These are phyloP conservation scores for Odontomachus brunneus DNA, from an alignment of 1,140 invertebrate species.

Conservation along the genomic window DNA sequence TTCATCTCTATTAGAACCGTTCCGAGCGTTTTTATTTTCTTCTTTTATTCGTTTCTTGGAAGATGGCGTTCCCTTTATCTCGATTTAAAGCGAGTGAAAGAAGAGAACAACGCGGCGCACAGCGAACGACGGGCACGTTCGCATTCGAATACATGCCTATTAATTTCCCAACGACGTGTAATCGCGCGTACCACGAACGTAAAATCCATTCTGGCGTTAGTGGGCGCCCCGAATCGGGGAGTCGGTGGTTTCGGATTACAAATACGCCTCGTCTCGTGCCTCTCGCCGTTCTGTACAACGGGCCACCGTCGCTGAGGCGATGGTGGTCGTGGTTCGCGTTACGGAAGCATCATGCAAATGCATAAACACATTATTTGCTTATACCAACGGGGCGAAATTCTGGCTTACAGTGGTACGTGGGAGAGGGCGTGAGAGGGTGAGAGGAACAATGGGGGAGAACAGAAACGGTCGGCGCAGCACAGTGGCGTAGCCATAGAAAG, in stretches of 20 bases:
- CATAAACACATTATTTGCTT: constrained; percentile 80
- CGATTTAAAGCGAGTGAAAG: not conserved
- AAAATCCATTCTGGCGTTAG: constrained; percentile 44
- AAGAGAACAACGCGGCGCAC: not conserved
- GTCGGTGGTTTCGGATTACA: constrained; percentile 51
- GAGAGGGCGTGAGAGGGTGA: constrained; percentile 23
- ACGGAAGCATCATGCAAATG: constrained; percentile 76
- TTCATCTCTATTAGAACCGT: too few relatives aligned
- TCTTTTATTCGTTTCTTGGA: not conserved
- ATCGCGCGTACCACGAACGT: constrained; percentile 35
- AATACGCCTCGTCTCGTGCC: constrained; percentile 52
- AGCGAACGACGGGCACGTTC: not conserved
- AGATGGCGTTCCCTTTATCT: not conserved
- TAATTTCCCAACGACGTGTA: constrained; percentile 51
- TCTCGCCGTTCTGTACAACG: constrained; percentile 38
- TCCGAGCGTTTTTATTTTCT: too few relatives aligned
- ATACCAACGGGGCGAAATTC: constrained; percentile 64
- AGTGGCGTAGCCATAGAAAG: constrained; percentile 7
- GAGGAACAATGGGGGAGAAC: constrained; percentile 16
- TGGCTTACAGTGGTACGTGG: constrained; percentile 34
- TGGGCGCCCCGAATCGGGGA: not conserved
- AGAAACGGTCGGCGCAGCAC: not conserved
- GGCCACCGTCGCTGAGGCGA: not conserved
- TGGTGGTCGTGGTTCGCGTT: constrained; percentile 25
- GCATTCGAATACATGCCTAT: constrained; percentile 39